A percentile compares a stretch with the other conserved stretches of the same genome.
Evolutionary conservation across 2,888 invertebrate genomes (phyloP).

Genomic region (Erebia epiphron): DNA sequence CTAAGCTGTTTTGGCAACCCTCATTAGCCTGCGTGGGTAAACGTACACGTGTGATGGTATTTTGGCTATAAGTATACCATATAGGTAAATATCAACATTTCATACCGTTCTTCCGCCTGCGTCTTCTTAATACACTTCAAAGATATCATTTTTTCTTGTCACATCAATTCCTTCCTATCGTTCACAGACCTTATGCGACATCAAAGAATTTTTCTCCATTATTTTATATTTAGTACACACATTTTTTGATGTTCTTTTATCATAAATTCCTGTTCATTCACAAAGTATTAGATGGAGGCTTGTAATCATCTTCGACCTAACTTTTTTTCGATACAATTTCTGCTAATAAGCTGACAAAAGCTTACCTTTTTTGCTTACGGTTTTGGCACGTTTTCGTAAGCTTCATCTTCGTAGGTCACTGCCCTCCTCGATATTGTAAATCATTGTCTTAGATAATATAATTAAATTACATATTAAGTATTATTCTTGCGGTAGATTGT

Average conservation of each 20-base stretch:
- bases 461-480: too few relatives aligned
- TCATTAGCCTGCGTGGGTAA: too few relatives aligned
- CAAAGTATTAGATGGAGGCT: background rate
- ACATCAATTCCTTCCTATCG: background rate
- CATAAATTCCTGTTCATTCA: constrained; percentile 3
- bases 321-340: background rate
- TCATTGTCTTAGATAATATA: too few relatives aligned
- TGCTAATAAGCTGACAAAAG: too few relatives aligned
- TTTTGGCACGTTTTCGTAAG: too few relatives aligned
- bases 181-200: background rate
- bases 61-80: background rate
- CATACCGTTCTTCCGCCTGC: background rate
- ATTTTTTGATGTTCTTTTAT: constrained; percentile 1
- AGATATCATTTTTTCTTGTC: background rate
- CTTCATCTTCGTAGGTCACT: too few relatives aligned
- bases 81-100: constrained; percentile 3
- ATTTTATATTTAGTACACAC: constrained; percentile 1
- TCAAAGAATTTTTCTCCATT: constrained; percentile 13
- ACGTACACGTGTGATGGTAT: background rate
- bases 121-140: constrained; percentile 10
- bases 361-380: too few relatives aligned
- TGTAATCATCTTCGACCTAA: background rate
- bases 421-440: too few relatives aligned
- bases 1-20: too few relatives aligned
- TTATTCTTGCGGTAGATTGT: too few relatives aligned